These are phyloP conservation scores for Luscinia luscinia DNA, from an alignment of 2,797 vertebrate genomes.

Conservation along the genomic window DNA sequence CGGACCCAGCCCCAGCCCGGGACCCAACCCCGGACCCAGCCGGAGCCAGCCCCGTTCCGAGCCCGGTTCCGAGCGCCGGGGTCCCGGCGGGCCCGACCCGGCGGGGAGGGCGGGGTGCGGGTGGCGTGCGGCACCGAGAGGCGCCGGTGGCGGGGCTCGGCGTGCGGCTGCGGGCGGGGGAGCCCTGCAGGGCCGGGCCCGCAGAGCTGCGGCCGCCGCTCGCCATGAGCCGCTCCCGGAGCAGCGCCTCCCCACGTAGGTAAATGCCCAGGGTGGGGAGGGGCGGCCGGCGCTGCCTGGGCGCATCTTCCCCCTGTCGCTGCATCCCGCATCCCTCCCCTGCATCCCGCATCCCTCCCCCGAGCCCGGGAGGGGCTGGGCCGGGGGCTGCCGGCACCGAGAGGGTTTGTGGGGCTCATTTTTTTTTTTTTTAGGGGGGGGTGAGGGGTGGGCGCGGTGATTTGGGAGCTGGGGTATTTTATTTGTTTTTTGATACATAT, in stretches of 20 bases:
- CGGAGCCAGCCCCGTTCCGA: no score
- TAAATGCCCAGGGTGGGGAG: slow-evolving; percentile 18
- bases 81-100: background rate
- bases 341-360: background rate
- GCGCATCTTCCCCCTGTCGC: background rate
- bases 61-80: background rate
- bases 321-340: background rate
- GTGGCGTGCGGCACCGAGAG: background rate
- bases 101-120: background rate
- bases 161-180: background rate
- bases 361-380: background rate
- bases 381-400: background rate
- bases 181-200: slow-evolving; percentile 11
- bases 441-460: background rate
- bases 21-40: no score
- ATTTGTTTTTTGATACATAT: background rate
- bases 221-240: slow-evolving; percentile 42
- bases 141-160: slow-evolving; percentile 20
- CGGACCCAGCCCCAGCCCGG: no score
- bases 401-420: background rate
- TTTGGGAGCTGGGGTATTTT: background rate
- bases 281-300: background rate
- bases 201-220: background rate
- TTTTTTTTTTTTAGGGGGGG: no score
- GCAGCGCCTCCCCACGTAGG: slow-evolving; percentile 41